Percentiles rank a stretch among this genome's conserved stretches.
Evolutionary conservation across 2,113 vertebrate genomes (phyloP).

Genomic region (Phylloscopus trochilus): DNA sequence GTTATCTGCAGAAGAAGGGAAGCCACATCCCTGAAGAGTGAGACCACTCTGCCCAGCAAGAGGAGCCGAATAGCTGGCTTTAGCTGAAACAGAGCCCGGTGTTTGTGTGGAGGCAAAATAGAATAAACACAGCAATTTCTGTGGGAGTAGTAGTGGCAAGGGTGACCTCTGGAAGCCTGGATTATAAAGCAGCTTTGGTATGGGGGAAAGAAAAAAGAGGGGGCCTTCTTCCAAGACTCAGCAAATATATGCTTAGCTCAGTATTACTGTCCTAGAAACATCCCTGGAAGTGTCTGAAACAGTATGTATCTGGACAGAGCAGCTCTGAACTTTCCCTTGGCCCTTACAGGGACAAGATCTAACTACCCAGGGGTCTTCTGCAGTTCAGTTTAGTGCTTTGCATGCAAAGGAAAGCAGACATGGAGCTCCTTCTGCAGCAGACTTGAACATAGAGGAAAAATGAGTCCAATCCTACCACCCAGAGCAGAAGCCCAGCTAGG

Average conservation of each 20-base stretch:
- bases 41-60: not conserved
- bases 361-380: not conserved
- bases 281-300: not conserved
- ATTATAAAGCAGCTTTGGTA: not conserved
- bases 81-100: not conserved
- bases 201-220: not conserved
- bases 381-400: not conserved
- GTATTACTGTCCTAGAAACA: not conserved
- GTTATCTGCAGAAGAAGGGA: not conserved
- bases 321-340: not conserved
- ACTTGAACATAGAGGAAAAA: not conserved
- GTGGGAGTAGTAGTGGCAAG: not conserved
- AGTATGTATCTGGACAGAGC: not conserved
- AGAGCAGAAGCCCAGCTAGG: not conserved
- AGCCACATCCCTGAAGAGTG: not conserved
- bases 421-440: not conserved
- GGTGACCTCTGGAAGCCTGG: not conserved
- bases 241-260: not conserved
- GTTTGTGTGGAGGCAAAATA: not conserved
- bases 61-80: not conserved
- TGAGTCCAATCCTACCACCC: rapidly evolving
- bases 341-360: not conserved
- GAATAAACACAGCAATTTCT: not conserved
- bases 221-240: not conserved
- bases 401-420: not conserved